Evolutionary conservation across 2,113 vertebrate species (phyloP), one percentile per base, ranked within the genome.

Genomic region (Rhombomys opimus): DNA sequence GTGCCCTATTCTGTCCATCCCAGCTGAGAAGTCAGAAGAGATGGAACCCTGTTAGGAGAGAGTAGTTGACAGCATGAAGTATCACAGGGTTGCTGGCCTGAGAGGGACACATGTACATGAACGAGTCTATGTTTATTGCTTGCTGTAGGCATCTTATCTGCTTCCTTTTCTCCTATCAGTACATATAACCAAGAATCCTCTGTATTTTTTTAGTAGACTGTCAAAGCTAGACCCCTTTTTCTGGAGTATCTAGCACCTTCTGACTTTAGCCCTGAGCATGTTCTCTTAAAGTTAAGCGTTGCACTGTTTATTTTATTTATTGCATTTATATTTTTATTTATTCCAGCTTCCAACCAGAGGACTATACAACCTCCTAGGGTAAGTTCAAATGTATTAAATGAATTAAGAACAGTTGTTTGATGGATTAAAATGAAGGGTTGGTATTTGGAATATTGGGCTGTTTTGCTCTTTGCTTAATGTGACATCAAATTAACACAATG

Each of bases 301-400:
- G 30, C 61, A 30, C 67, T 91, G 72, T 57, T 97, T 89, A 57
- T 91, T 17, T 95, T 92, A 23, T 5, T 97, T 15, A 0, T 97
- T 96, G 80, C 68, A 27, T 97, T 96, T 65, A 59, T 76, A 75
- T 96, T 92, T 94, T 90, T 95, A 90, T 96, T 98, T 95, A 11
- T 96, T 98, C 84, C 96, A 99, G 98, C 98, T 98, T 98, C 98
- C 97, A 98, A 98, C 97, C 98, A 98, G 98, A 98, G 97, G 98
- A 98, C 98, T 97, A 98, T 98, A 98, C 98, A 98, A 95, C 98
- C 97, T 98, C 98, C 98, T 95, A 98, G 98, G 98, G 98, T 99
- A 99, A 99, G 98, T 98, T 98, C 97, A 98, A 96, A 96, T 98
- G 98, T 98, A 72, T 90, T 96, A 65, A 98, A 97, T 98, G 96